Evolutionary conservation across 2,113 vertebrate genomes (phyloP).

Genomic region (Scomber scombrus): DNA sequence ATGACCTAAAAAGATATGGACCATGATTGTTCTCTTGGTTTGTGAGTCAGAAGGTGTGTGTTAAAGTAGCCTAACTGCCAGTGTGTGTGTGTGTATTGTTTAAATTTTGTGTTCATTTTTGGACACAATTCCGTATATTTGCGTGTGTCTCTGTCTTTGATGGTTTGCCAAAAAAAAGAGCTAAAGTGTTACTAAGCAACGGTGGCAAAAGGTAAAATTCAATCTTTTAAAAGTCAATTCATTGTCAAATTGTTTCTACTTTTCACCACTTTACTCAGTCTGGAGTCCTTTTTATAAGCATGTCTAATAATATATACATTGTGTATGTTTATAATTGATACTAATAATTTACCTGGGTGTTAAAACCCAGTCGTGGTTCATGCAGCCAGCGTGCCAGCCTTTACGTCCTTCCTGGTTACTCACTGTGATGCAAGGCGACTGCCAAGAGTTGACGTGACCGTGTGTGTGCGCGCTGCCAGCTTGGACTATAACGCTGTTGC

Average conservation of each 20-base stretch:
- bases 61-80: slow-evolving; percentile 1
- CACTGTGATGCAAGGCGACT: slow-evolving; percentile 35
- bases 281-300: neutral
- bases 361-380: slow-evolving; percentile 4
- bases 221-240: too few relatives aligned
- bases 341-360: slow-evolving; percentile 20
- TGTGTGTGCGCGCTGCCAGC: neutral
- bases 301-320: neutral
- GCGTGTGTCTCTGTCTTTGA: neutral
- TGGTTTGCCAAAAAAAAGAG: neutral
- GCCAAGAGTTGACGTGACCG: neutral
- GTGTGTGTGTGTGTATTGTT: slow-evolving; percentile 11
- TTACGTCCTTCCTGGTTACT: slow-evolving; percentile 8
- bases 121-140: neutral
- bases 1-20: slow-evolving; percentile 26
- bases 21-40: slow-evolving; percentile 13
- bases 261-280: neutral
- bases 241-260: neutral
- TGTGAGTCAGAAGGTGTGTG: slow-evolving; percentile 19
- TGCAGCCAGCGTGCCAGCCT: neutral
- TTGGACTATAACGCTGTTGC: slow-evolving; percentile 15
- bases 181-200: neutral
- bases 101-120: too few relatives aligned
- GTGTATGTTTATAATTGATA: neutral
- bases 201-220: neutral